phyloP scores from a whole-genome alignment of 2,797 vertebrate genomes.

The Melopsittacus undulatus region DNA sequence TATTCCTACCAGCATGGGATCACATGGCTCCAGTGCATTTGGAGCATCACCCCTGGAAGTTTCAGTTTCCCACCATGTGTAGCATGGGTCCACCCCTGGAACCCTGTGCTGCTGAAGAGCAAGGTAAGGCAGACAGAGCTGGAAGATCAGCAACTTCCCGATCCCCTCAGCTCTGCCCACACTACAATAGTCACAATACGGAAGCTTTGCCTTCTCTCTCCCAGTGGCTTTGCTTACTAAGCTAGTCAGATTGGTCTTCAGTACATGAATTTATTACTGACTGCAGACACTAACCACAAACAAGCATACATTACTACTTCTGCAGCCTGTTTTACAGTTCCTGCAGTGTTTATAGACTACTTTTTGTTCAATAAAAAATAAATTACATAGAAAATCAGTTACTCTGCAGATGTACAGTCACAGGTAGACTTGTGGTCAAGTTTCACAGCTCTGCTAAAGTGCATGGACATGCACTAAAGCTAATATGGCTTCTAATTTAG shows the following conservation, averaged over 20 bases:
- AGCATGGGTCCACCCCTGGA: background rate
- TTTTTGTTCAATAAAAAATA: background rate
- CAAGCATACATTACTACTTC: background rate
- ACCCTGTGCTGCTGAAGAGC: background rate
- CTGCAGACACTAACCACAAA: background rate
- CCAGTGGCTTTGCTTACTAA: background rate
- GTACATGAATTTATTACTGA: background rate
- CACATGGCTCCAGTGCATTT: background rate
- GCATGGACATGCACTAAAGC: background rate
- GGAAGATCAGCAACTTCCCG: background rate
- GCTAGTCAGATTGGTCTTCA: background rate
- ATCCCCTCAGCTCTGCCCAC: background rate
- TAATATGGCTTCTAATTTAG: background rate
- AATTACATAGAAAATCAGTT: slow-evolving; percentile 11
- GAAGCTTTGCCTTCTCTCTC: background rate
- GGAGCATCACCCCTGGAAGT: background rate
- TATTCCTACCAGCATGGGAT: background rate
- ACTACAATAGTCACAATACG: background rate
- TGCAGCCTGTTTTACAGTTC: background rate
- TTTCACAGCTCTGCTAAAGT: slow-evolving; percentile 19
- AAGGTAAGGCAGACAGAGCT: background rate
- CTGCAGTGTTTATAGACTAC: background rate
- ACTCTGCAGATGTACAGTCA: background rate
- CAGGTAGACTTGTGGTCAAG: background rate
- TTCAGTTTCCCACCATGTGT: background rate